Evolutionary conservation across 35 echinoderm and acorn worm species (phyloP).

Genomic region (Holothuria glaberrima): DNA sequence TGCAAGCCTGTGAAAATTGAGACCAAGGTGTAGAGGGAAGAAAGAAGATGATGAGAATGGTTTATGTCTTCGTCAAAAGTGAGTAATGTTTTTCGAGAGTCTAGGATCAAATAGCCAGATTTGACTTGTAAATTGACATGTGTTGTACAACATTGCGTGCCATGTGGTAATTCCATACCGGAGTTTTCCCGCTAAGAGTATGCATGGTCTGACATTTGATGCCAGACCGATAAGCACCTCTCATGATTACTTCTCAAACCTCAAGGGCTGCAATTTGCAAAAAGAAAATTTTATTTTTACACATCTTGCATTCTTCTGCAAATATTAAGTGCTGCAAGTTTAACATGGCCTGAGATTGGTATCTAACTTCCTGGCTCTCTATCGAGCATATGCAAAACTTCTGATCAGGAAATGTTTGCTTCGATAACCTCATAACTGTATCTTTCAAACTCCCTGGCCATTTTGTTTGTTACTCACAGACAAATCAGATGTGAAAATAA

Average conservation of each 20-base stretch:
- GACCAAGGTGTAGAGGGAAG: conserved; percentile 8
- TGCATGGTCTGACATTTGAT: conserved; percentile 45
- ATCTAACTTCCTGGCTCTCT: conserved; percentile 15
- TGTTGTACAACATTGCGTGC: conserved; percentile 50
- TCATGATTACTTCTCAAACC: conserved; percentile 53
- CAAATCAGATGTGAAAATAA: no score
- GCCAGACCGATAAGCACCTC: conserved; percentile 38
- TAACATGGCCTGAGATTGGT: conserved; percentile 20
- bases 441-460: no score
- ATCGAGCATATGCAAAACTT: no score
- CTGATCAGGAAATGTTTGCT: no score
- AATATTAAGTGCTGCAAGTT: conserved; percentile 21
- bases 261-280: conserved; percentile 44
- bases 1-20: conserved; percentile 83
- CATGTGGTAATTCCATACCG: conserved; percentile 34
- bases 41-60: background rate
- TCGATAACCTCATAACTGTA: no score
- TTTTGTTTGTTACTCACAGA: no score
- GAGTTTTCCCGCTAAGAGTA: conserved; percentile 42
- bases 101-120: conserved; percentile 25
- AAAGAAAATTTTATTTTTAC: conserved; percentile 44
- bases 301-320: conserved; percentile 19
- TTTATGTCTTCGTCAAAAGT: conserved; percentile 37
- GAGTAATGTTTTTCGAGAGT: conserved; percentile 53
- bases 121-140: conserved; percentile 57